These are phyloP conservation scores for Apodemia hepburni DNA, from an alignment of 2,888 invertebrate genomes.

Conservation along the genomic window DNA sequence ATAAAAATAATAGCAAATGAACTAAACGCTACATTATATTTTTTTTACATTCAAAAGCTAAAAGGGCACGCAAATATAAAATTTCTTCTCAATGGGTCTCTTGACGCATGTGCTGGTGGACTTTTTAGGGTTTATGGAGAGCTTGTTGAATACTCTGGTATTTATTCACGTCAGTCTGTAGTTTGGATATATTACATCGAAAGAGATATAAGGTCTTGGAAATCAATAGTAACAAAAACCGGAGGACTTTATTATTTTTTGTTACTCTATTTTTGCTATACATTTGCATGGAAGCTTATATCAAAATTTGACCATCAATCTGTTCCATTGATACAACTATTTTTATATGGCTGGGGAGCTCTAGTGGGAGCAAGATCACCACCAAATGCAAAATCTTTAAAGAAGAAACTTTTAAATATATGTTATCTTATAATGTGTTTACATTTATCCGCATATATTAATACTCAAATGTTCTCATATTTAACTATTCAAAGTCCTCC, in stretches of 20 bases:
- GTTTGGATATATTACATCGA: conserved; percentile 53
- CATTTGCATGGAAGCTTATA: conserved; percentile 45
- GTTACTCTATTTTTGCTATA: conserved; percentile 48
- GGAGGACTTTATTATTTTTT: conserved; percentile 51
- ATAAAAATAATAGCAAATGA: conserved; percentile 50
- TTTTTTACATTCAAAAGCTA: conserved; percentile 41
- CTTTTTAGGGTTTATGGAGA: conserved; percentile 52
- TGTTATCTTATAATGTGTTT: conserved; percentile 50
- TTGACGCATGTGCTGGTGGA: conserved; percentile 59
- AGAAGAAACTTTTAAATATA: conserved; percentile 52
- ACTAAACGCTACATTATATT: conserved; percentile 48
- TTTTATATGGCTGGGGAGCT: conserved; percentile 54
- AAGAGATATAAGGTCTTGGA: conserved; percentile 48
- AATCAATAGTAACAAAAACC: conserved; percentile 45
- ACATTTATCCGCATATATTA: conserved; percentile 50
- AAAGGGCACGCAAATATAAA: conserved; percentile 44
- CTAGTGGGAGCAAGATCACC: conserved; percentile 48
- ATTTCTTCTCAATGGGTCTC: conserved; percentile 48
- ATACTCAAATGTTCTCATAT: conserved; percentile 54
- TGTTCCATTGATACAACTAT: conserved; percentile 39
- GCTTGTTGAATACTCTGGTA: conserved; percentile 54
- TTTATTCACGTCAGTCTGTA: conserved; percentile 48
- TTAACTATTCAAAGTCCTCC: conserved; percentile 55
- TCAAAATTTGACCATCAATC: conserved; percentile 40
- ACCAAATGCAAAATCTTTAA: conserved; percentile 43